These are phyloP conservation scores for Zaprionus lachaisei DNA, from an alignment of 1,140 invertebrate species.

Conservation along the genomic window DNA sequence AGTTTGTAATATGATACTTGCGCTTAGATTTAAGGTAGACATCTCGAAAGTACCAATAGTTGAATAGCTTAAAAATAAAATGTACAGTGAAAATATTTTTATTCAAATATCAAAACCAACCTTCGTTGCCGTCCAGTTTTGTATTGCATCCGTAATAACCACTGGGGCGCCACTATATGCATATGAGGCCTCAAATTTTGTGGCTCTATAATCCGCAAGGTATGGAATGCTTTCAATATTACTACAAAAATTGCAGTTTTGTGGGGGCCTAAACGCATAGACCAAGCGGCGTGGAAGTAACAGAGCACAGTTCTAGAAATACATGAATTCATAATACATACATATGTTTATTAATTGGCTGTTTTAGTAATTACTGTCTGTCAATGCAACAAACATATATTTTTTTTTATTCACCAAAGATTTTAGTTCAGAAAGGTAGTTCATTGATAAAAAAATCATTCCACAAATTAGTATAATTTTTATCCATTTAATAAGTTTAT, in stretches of 20 bases:
- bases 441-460: constrained; percentile 22
- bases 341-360: not conserved
- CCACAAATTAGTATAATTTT: constrained; percentile 22
- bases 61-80: constrained; percentile 85
- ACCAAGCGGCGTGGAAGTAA: constrained; percentile 86
- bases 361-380: too few species aligned
- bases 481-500: constrained; percentile 19
- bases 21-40: constrained; percentile 88
- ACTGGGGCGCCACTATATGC: constrained; percentile 92
- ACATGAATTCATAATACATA: not conserved
- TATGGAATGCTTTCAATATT: constrained; percentile 87
- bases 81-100: not conserved
- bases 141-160: constrained; percentile 92
- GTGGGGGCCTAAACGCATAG: constrained; percentile 89
- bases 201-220: constrained; percentile 87
- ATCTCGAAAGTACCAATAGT: constrained; percentile 92
- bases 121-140: constrained; percentile 90
- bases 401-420: constrained; percentile 33
- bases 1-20: constrained; percentile 87
- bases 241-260: constrained; percentile 90
- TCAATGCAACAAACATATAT: too few species aligned
- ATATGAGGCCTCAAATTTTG: constrained; percentile 89
- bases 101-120: constrained; percentile 52
- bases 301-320: constrained; percentile 86
- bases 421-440: constrained; percentile 59